Evolutionary conservation across 2,113 vertebrate genomes (phyloP).

Genomic region (Eublepharis macularius): DNA sequence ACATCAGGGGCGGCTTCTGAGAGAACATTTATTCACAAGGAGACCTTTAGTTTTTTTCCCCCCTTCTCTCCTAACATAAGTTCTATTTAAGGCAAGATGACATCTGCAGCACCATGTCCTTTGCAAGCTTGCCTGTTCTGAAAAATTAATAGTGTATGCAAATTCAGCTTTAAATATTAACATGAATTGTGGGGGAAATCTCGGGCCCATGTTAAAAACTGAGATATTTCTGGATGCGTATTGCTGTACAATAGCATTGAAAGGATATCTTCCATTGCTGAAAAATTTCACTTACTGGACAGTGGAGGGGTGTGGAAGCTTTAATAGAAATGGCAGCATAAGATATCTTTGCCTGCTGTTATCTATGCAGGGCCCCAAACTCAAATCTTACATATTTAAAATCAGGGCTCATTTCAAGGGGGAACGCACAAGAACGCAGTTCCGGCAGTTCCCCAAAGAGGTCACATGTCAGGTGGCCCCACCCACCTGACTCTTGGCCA

Average conservation of each 20-base stretch:
- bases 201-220: neutral
- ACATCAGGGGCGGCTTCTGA: neutral
- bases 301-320: neutral
- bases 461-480: no score
- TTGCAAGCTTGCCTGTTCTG: slow-evolving; percentile 47
- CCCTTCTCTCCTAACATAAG: neutral
- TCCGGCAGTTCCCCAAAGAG: no score
- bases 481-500: no score
- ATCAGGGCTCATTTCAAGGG: no score
- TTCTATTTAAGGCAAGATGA: slow-evolving; percentile 62
- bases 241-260: neutral
- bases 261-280: neutral
- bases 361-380: neutral
- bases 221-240: neutral
- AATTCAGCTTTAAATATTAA: slow-evolving; percentile 59
- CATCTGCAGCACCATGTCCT: slow-evolving; percentile 61
- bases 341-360: neutral
- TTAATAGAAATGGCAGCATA: neutral
- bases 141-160: slow-evolving; percentile 57
- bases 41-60: slow-evolving; percentile 47
- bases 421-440: no score
- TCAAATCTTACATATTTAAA: neutral
- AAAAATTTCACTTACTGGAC: neutral
- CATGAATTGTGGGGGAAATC: neutral
- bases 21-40: slow-evolving; percentile 53